A percentile compares a stretch with the other conserved stretches of the same genome.
phyloP scores from a whole-genome alignment of 1,140 invertebrate genomes.

The Lucilia cuprina region DNA sequence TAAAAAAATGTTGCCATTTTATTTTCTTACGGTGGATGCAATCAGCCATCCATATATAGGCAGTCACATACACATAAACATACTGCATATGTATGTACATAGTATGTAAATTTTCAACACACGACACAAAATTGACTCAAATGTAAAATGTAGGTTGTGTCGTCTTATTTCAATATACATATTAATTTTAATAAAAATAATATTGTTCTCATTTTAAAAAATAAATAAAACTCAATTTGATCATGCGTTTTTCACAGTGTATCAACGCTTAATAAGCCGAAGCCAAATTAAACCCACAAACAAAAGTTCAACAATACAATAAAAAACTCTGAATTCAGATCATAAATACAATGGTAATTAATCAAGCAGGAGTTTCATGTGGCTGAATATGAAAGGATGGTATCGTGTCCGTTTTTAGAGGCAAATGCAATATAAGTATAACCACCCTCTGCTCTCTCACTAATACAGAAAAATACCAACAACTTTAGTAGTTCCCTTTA shows the following conservation, averaged over 20 bases:
- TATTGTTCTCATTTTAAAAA: too few relatives aligned
- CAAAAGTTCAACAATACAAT: not conserved
- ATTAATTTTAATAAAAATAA: too few relatives aligned
- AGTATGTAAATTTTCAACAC: too few relatives aligned
- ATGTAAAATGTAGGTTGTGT: too few relatives aligned
- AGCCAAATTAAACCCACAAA: constrained; percentile 4
- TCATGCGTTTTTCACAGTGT: not conserved
- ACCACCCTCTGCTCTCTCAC: not conserved
- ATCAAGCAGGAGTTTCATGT: constrained; percentile 24
- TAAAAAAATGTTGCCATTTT: constrained; percentile 29
- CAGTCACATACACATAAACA: not conserved
- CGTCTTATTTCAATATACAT: too few relatives aligned
- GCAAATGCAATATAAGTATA: not conserved
- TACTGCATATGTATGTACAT: too few relatives aligned
- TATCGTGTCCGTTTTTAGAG: not conserved
- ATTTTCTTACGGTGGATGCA: constrained; percentile 10
- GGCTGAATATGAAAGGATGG: not conserved
- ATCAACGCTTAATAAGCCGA: not conserved
- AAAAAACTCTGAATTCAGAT: not conserved
- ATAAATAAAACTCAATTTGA: too few relatives aligned
- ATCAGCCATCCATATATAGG: constrained; percentile 28
- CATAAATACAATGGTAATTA: constrained; percentile 33
- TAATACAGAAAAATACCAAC: not conserved
- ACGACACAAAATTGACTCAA: too few relatives aligned
- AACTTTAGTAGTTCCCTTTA: not conserved